Base-by-base conservation (phyloP, 2,113 vertebrate genomes). In the Chaenocephalus aceratus region DNA sequence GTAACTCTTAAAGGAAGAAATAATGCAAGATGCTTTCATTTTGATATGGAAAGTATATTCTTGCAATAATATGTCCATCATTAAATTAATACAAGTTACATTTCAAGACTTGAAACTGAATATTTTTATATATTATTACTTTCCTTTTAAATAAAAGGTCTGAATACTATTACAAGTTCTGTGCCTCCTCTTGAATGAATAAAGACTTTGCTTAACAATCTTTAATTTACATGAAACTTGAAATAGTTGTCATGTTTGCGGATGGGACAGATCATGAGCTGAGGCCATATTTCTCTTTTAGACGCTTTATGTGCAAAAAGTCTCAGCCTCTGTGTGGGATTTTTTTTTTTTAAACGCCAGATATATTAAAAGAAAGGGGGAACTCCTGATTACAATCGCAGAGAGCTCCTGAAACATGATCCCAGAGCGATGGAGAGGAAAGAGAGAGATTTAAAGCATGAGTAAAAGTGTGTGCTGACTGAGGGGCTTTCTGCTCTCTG, bases 401-500 rank as follows among this genome's bases (percentile, higher is more conserved):
- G 85, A 86, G 65, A 78, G 69, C 70, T 74, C 66, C 72, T 87
- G 85, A 86, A 92, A 90, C 69, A 54, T 4, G 67, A 94, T 51
- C 79, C 80, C 36, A 6, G 60, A 83, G 79, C 53, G 46, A 85
- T 30, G 4, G 69, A 88, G 84, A 78, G 82, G 62, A 72, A 84
- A 66, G 56, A 66, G 48, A 75, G 81, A 91, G 84, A 93, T 91
- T 92, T 91, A 90, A 87, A 79, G 83, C 70, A 79, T 88, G 88
- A 83, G 82, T 73, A 70, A 74, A 84, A 86, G 74, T 83, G 63
- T 75, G 18, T 80, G 78, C 84, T 90, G 86, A 91, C 79, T 83
- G 63, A 51, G n/a, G 80, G 82, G 67, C 54, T 79, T 86, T 75
- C 79, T 57, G 49, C 75, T 72, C 66, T 63, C n/a, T 52, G 41